phyloP scores from a whole-genome alignment of 2,113 vertebrate species.

The Takifugu flavidus region DNA sequence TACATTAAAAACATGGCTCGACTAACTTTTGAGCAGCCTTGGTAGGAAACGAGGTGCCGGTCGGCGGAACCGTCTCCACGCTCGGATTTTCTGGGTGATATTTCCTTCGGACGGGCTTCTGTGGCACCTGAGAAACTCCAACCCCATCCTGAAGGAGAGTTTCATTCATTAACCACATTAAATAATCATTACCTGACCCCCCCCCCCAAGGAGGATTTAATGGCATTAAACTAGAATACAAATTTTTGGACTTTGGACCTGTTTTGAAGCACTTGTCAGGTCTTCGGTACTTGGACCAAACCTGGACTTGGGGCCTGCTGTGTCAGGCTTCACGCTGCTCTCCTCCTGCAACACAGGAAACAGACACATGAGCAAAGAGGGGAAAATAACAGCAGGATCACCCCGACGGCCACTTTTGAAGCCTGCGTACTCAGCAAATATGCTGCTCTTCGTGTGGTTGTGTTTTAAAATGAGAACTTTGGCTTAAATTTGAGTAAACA shows the following conservation, averaged over 20 bases:
- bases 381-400: background rate
- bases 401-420: too few species aligned
- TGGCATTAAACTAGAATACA: background rate
- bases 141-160: conserved; percentile 72
- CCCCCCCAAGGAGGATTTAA: background rate
- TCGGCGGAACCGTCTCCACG: conserved; percentile 62
- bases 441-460: too few species aligned
- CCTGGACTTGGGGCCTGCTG: conserved; percentile 68
- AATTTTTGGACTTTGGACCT: conserved; percentile 69
- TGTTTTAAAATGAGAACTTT: too few species aligned
- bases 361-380: conserved; percentile 15
- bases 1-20: background rate
- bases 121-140: conserved; percentile 74
- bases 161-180: background rate
- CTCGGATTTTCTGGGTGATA: conserved; percentile 81
- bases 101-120: conserved; percentile 88
- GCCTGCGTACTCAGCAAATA: too few species aligned
- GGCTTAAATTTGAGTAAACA: too few species aligned
- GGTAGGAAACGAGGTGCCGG: conserved; percentile 61
- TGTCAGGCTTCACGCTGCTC: conserved; percentile 70
- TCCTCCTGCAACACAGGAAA: conserved; percentile 77
- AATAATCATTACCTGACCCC: background rate
- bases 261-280: conserved; percentile 72
- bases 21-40: conserved; percentile 86
- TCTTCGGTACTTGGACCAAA: conserved; percentile 74